Evolutionary conservation across 2,888 invertebrate genomes (phyloP).

Genomic region (Sminthurides aquaticus): DNA sequence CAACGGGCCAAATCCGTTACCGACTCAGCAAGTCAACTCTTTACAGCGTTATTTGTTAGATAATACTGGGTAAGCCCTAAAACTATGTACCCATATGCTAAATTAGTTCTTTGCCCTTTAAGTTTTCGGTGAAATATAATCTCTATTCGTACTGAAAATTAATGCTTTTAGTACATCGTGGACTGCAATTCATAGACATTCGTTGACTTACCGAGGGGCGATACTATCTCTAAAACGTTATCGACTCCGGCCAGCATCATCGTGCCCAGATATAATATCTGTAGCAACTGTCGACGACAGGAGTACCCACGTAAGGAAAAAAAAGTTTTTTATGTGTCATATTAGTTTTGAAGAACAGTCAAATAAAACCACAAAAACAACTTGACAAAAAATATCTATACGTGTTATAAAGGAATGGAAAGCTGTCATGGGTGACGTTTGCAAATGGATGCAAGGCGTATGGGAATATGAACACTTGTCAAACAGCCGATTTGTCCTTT

Average conservation of each 20-base stretch:
- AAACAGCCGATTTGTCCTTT: conserved; percentile 69
- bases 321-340: neutral
- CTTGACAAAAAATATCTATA: neutral
- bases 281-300: conserved; percentile 39
- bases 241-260: conserved; percentile 65
- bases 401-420: conserved; percentile 56
- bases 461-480: conserved; percentile 68
- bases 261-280: conserved; percentile 71
- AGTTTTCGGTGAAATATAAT: no score
- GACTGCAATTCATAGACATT: conserved; percentile 53
- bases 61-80: conserved; percentile 10
- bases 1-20: conserved; percentile 4
- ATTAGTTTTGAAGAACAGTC: conserved; percentile 57
- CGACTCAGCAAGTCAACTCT: conserved; percentile 11
- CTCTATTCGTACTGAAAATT: no score
- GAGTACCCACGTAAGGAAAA: conserved; percentile 32
- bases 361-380: no score
- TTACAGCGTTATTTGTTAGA: conserved; percentile 8
- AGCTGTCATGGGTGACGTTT: conserved; percentile 66
- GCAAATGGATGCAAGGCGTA: conserved; percentile 46
- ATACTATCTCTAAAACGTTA: conserved; percentile 77
- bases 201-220: conserved; percentile 74
- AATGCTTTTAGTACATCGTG: conserved; percentile 26
- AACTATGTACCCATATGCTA: no score
- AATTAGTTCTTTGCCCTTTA: no score